Evolutionary conservation across 2,888 invertebrate species (phyloP), one percentile per base, ranked within the genome.

Genomic region (Thymelicus lineola): DNA sequence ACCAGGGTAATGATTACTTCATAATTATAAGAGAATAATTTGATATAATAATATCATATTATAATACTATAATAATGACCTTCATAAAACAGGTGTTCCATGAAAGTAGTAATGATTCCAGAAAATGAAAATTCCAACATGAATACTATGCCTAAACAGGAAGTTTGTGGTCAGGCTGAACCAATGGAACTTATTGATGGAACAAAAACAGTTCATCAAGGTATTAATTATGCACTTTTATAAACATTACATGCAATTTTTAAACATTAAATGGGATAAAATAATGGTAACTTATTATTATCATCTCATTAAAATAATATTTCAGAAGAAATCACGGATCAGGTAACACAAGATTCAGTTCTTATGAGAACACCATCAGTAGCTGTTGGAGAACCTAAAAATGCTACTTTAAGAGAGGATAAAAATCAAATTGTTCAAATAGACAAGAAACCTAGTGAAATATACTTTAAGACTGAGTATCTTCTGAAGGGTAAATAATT

Each of bases 401-500:
- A 36, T 57, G 36, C 14, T n/a, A 10, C 35, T 14, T 20, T 6
- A 1, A 57, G 7, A 7, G 6, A n/a, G n/a, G n/a, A 57, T 7
- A 57, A 36, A 0, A 57, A 57, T n/a, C 7, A 36, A 36, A 36
- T n/a, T 14, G 7, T n/a, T 15, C 14, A 57, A 1, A 35, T 10
- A n/a, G n/a, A 36, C 36, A 74, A 70, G 7, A 72, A 75, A 50
- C 72, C 70, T 3, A 71, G 89, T 38, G 87, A 82, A 82, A 85
- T 91, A 48, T 5, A 6, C 10, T 50, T 62, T 45, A 91, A 88
- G 76, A 90, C 91, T 0, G 87, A 86, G 72, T 83, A 85, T 60
- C 80, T 79, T 48, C 85, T 91, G 67, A 85, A 80, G 83, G 86
- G 91, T 91, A 77, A 75, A 28, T 28, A 0, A 71, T 72, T 42